Conservation (phyloP, 2,113 vertebrate genomes). For the Microcebus jonahi region DNA sequence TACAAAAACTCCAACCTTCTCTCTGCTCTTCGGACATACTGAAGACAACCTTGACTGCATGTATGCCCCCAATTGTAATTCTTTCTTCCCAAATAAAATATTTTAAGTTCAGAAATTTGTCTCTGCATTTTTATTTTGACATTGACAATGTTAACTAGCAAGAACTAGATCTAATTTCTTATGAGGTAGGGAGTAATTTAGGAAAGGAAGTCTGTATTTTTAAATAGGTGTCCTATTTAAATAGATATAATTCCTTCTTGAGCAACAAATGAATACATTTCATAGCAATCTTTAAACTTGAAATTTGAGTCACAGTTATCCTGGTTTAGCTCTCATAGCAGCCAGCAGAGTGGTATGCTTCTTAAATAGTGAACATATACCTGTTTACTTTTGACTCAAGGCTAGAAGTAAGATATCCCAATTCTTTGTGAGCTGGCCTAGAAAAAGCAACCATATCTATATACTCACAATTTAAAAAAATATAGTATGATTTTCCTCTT, state of each 20-base stretch:
- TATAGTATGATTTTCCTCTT: neutral
- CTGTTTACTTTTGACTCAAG: neutral
- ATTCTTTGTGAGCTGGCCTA: neutral
- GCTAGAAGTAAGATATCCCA: neutral
- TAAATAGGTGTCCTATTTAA: neutral
- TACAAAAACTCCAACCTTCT: no score
- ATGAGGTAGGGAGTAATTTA: neutral
- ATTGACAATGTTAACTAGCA: neutral
- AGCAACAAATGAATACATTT: neutral
- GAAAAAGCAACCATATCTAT: neutral
- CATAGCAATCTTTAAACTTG: neutral
- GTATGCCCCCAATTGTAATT: no score
- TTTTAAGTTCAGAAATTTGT: no score
- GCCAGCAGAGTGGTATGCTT: neutral
- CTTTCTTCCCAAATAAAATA: no score
- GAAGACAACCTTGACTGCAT: no score
- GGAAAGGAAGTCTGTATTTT: neutral
- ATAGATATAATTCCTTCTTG: neutral
- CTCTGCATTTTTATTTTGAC: no score
- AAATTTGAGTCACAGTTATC: neutral
- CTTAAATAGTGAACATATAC: neutral
- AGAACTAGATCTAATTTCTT: neutral
- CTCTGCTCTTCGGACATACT: no score
- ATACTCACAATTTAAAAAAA: neutral
- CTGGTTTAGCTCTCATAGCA: neutral